Conservation (phyloP, 2,888 invertebrate species). For the Epicampocera succincta region DNA sequence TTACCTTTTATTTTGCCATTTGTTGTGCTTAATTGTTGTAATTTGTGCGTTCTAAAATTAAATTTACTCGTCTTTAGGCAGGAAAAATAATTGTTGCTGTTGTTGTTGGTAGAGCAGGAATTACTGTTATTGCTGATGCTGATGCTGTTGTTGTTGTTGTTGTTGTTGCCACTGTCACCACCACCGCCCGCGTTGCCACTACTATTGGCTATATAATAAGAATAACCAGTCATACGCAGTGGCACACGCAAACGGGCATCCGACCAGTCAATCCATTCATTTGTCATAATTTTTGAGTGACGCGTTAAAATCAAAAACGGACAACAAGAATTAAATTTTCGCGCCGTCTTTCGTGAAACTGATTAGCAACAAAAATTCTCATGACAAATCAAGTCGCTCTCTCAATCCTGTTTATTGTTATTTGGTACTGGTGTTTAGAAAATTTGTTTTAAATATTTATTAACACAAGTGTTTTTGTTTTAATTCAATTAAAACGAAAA, state of each 20-base stretch:
- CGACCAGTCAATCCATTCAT: constrained; percentile 82
- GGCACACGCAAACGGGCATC: constrained; percentile 80
- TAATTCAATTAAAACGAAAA: too few species aligned
- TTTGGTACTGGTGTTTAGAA: too few species aligned
- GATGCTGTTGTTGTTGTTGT: constrained; percentile 53
- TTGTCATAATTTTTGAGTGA: constrained; percentile 76
- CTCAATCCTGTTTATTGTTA: too few species aligned
- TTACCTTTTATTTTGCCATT: constrained; percentile 76
- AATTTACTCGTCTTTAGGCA: constrained; percentile 74
- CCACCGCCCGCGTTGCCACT: constrained; percentile 37
- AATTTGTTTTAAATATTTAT: too few species aligned
- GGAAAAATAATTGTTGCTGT: constrained; percentile 63
- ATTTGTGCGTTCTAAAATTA: constrained; percentile 76
- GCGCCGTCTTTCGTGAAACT: too few species aligned
- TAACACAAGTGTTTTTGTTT: too few species aligned
- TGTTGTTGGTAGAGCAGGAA: neutral
- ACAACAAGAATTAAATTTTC: neutral
- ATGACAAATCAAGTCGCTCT: too few species aligned
- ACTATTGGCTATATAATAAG: constrained; percentile 69
- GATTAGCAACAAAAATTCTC: too few species aligned
- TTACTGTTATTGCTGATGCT: constrained; percentile 33
- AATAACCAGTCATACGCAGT: constrained; percentile 77
- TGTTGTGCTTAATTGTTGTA: constrained; percentile 77
- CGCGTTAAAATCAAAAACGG: too few species aligned
- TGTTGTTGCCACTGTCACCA: constrained; percentile 43